Conservation (phyloP, 1,140 invertebrate species). For the Araneus ventricosus region DNA sequence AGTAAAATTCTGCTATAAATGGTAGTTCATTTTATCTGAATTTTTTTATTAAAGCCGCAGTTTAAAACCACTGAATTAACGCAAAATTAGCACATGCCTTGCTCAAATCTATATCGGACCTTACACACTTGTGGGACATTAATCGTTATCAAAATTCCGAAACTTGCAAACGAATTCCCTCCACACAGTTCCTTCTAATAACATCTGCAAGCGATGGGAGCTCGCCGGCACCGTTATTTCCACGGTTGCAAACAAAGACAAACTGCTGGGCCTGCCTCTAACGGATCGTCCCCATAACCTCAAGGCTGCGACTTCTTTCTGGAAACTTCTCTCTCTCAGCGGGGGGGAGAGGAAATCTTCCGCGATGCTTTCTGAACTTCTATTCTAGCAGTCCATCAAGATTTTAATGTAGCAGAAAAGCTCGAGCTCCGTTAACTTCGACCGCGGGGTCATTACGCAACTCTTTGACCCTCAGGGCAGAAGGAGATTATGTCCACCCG, state of each 20-base stretch:
- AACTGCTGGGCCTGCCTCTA: conserved; percentile 32
- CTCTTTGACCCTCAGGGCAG: conserved; percentile 61
- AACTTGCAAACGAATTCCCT: background rate
- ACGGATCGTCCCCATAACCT: conserved; percentile 46
- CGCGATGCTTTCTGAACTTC: conserved; percentile 52
- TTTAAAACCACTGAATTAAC: too few species aligned
- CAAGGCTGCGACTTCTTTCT: conserved; percentile 48
- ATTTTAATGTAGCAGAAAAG: conserved; percentile 70
- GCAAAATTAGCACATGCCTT: too few species aligned
- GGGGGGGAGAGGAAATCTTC: background rate
- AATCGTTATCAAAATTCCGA: background rate
- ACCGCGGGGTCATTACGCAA: conserved; percentile 65
- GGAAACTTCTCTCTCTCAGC: background rate
- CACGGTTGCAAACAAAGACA: conserved; percentile 7
- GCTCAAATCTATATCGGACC: background rate
- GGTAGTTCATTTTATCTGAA: too few species aligned
- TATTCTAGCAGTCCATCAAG: conserved; percentile 52
- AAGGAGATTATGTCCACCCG: conserved; percentile 58
- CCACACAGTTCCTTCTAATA: background rate
- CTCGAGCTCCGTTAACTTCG: conserved; percentile 53
- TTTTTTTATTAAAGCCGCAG: too few species aligned
- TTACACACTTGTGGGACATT: background rate
- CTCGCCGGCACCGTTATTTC: background rate
- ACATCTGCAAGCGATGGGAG: background rate
- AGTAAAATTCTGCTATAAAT: too few species aligned